phyloP scores from a whole-genome alignment of 2,888 invertebrate genomes.

The Dexiosoma caninum region DNA sequence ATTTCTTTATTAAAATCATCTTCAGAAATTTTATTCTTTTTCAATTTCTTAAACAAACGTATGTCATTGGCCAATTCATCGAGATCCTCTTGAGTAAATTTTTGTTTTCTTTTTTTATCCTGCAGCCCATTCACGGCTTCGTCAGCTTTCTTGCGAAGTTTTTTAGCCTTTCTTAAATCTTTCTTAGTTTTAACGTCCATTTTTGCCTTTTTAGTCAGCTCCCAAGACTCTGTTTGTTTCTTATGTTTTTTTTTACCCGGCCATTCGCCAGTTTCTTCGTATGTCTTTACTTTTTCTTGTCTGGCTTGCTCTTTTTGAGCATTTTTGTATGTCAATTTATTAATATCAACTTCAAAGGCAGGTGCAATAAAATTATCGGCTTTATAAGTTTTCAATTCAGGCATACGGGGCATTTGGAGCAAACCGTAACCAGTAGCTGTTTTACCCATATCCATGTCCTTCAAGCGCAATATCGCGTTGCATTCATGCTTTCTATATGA shows the following conservation, averaged over 20 bases:
- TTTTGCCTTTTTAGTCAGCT: constrained; percentile 83
- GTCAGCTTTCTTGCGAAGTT: constrained; percentile 75
- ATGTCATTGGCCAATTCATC: constrained; percentile 89
- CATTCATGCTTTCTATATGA: constrained; percentile 98
- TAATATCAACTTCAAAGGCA: constrained; percentile 82
- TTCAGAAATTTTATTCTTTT: constrained; percentile 87
- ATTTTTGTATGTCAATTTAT: constrained; percentile 87
- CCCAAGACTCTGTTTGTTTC: constrained; percentile 85
- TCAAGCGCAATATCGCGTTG: constrained; percentile 89
- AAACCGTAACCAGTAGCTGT: constrained; percentile 94
- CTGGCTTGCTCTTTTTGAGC: constrained; percentile 87
- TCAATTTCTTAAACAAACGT: constrained; percentile 89
- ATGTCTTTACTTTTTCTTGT: constrained; percentile 84
- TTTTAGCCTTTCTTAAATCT: constrained; percentile 78
- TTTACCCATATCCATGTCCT: constrained; percentile 90
- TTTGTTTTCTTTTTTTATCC: constrained; percentile 78
- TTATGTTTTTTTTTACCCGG: constrained; percentile 81
- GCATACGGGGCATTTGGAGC: constrained; percentile 95
- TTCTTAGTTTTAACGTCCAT: constrained; percentile 80
- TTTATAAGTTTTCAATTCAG: constrained; percentile 89
- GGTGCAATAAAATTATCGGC: constrained; percentile 77
- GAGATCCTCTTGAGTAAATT: constrained; percentile 85
- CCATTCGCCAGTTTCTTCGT: constrained; percentile 87
- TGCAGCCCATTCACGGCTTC: constrained; percentile 72
- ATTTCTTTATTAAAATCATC: constrained; percentile 84